Evolutionary conservation across 2,113 vertebrate species (phyloP), one percentile per base, ranked within the genome.

Genomic region (Miniopterus natalensis): DNA sequence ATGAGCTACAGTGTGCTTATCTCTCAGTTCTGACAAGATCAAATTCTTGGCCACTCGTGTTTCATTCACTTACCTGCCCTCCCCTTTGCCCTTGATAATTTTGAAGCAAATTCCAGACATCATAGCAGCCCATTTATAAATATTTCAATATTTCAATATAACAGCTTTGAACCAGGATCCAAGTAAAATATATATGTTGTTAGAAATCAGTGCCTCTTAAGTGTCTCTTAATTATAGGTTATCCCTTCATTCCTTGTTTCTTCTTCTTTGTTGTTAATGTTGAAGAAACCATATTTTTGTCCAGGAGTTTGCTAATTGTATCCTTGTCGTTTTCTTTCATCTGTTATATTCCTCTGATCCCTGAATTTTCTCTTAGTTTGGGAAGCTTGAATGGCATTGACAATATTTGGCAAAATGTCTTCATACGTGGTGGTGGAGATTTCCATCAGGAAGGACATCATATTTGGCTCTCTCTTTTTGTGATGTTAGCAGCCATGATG

Each of bases 61-160:
- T 90, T 81, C 29, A 83, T 49, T 31, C 21, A n/a, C 14, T 81
- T 74, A 42, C 31, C 27, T 80, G 29, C 20, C 40, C 15, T 57
- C 21, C 36, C 40, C 29, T n/a, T 79, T 68, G 25, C 25, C 31
- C n/a, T 29, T 40, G 42, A 49, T 49, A 65, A 53, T 81, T 63
- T 84, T 92, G 31, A 73, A 81, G 31, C 40, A 81, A 90, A 81
- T 90, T 81, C 53, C 31, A 81, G 40, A 70, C 9, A 55, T 55
- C 36, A 20, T 81, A 40, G 31, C 66, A 61, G 51, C 40, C 42
- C 40, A 63, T 51, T 83, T 73, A 23, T 36, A 51, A 61, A 51
- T 73, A 81, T 49, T 91, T 73, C 78, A 61, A 3, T 91, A 29
- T 73, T 15, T 59, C 27, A 57, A 10, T 61, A 9, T 57, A 81